Evolutionary conservation across 2,888 invertebrate species (phyloP).

Genomic region (Noctua fimbriata): DNA sequence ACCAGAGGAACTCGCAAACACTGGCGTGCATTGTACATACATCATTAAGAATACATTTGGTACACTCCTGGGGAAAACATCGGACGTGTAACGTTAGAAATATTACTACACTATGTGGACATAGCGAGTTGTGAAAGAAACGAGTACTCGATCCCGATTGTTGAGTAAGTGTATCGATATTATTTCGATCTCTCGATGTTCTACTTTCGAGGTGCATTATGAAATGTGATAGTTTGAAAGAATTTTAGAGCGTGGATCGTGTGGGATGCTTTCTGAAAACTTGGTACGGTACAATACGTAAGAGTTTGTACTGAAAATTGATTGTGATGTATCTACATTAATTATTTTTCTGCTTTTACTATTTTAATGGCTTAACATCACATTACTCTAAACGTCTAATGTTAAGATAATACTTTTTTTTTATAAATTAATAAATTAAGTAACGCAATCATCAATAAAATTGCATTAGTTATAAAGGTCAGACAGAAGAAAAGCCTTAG

Average conservation of each 20-base stretch:
- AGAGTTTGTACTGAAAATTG: background rate
- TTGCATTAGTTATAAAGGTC: too few relatives aligned
- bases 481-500: too few relatives aligned
- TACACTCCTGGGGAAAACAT: slow-evolving; percentile 51
- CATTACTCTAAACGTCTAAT: background rate
- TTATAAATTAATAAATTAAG: too few relatives aligned
- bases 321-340: background rate
- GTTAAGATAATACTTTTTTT: background rate
- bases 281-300: background rate
- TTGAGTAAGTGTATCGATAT: slow-evolving; percentile 63
- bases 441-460: too few relatives aligned
- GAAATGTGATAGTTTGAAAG: slow-evolving; percentile 61
- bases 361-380: background rate
- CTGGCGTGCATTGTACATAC: slow-evolving; percentile 54
- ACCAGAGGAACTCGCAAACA: slow-evolving; percentile 48
- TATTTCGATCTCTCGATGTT: slow-evolving; percentile 60
- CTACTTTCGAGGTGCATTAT: slow-evolving; percentile 61
- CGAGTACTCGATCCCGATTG: slow-evolving; percentile 55
- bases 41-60: slow-evolving; percentile 70
- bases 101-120: slow-evolving; percentile 58
- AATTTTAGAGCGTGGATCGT: slow-evolving; percentile 45
- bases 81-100: slow-evolving; percentile 57
- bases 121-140: slow-evolving; percentile 58
- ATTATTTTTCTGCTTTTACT: background rate
- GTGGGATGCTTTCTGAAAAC: slow-evolving; percentile 18